Evolutionary conservation across 2,888 invertebrate species (phyloP).

Genomic region (Rhamnusium bicolor): DNA sequence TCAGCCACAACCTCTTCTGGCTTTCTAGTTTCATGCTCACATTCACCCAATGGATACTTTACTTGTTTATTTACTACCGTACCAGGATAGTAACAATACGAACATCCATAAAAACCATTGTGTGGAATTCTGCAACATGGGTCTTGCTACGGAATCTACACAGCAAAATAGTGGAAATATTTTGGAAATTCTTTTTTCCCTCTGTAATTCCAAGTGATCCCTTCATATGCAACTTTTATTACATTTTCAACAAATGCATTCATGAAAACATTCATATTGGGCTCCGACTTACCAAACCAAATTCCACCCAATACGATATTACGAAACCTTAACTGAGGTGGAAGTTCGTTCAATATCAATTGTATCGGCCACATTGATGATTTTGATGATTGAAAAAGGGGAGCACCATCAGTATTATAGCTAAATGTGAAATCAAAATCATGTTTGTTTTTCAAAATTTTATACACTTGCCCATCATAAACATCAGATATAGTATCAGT

Average conservation of each 20-base stretch:
- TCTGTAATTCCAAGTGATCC: conserved; percentile 2
- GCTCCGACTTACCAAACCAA: not conserved
- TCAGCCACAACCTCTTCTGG: conserved; percentile 5
- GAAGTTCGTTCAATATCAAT: conserved; percentile 2
- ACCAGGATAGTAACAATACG: not conserved
- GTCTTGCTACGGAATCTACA: conserved; percentile 20
- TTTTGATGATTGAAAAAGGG: conserved; percentile 11
- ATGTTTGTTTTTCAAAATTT: not conserved
- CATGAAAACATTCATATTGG: not conserved
- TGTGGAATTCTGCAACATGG: conserved; percentile 8
- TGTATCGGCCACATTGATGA: conserved; percentile 13
- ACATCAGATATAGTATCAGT: conserved; percentile 6
- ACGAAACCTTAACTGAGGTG: conserved; percentile 9
- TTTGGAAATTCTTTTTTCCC: conserved; percentile 12
- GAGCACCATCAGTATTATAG: conserved; percentile 16
- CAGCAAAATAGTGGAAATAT: conserved; percentile 20
- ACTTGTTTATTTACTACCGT: conserved; percentile 11
- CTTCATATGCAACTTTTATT: not conserved
- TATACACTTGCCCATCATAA: conserved; percentile 1
- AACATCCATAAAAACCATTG: conserved; percentile 12
- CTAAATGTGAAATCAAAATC: conserved; percentile 8
- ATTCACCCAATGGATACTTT: conserved; percentile 3
- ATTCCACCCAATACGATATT: conserved; percentile 9
- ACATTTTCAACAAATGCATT: not conserved
- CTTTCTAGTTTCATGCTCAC: not conserved